A percentile compares a stretch with the other conserved stretches of the same genome.
These are phyloP conservation scores for Notarius lentiginosus DNA, from an alignment of 2,113 vertebrate genomes.

Conservation along the genomic window DNA sequence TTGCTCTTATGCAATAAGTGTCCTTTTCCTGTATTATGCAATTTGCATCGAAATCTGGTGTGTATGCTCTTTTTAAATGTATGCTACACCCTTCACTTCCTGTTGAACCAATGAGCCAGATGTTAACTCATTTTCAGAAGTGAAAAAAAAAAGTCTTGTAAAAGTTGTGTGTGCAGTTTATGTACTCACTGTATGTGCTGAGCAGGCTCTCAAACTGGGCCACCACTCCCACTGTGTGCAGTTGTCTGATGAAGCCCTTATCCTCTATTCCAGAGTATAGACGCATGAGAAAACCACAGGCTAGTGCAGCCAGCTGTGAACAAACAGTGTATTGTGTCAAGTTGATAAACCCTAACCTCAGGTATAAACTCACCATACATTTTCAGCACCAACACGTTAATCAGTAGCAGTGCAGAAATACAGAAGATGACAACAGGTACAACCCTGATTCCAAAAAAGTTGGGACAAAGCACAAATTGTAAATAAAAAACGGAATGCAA, in stretches of 20 bases:
- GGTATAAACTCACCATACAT: not conserved
- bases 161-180: not conserved
- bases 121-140: not conserved
- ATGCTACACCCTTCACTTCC: not conserved
- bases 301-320: conserved; percentile 85
- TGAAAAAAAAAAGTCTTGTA: too few species aligned
- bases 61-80: too few species aligned
- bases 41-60: not conserved
- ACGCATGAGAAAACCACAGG: conserved; percentile 92
- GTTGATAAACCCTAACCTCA: not conserved
- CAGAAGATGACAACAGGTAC: not conserved
- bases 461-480: too few species aligned
- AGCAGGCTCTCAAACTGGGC: conserved; percentile 97
- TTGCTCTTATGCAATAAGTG: too few species aligned
- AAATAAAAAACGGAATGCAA: too few species aligned
- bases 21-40: not conserved
- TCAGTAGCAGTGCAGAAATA: not conserved
- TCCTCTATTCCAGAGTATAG: conserved; percentile 87
- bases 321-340: not conserved
- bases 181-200: conserved; percentile 92
- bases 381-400: not conserved
- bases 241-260: conserved; percentile 87
- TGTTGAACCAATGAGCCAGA: not conserved
- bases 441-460: too few species aligned
- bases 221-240: conserved; percentile 86